A percentile compares a stretch with the other conserved stretches of the same genome.
These are phyloP conservation scores for Orthonevra nobilis DNA, from an alignment of 2,888 invertebrate genomes.

Conservation along the genomic window DNA sequence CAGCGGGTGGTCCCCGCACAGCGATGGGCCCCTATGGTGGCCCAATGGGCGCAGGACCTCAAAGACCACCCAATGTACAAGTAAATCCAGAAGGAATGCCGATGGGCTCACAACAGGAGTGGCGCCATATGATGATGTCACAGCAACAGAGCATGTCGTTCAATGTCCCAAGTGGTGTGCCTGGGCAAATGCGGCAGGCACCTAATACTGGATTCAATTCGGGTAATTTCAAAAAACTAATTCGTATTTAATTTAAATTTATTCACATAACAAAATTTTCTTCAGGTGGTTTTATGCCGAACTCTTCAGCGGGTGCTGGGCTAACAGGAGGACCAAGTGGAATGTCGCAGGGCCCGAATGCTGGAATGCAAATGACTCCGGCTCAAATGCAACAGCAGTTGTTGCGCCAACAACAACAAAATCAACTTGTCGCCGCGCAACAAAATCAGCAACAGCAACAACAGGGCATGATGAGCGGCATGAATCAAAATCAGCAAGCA, in stretches of 20 bases:
- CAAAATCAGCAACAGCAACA: conserved; percentile 76
- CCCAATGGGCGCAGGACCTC: conserved; percentile 81
- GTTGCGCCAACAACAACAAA: conserved; percentile 80
- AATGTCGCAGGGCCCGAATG: conserved; percentile 73
- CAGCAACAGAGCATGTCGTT: conserved; percentile 80
- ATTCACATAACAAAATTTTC: background rate
- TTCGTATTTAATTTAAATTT: background rate
- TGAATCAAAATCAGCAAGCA: conserved; percentile 65
- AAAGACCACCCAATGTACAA: conserved; percentile 83
- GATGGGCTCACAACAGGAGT: conserved; percentile 79
- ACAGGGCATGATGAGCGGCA: conserved; percentile 58
- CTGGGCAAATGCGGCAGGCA: conserved; percentile 78
- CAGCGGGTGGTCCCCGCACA: conserved; percentile 76
- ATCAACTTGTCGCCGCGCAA: conserved; percentile 76
- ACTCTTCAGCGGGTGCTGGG: conserved; percentile 70
- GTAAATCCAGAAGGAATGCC: conserved; percentile 83
- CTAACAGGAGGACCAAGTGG: conserved; percentile 71
- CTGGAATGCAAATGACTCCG: conserved; percentile 78
- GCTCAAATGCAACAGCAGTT: conserved; percentile 82
- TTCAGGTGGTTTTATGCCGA: conserved; percentile 78
- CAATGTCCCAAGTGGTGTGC: conserved; percentile 67
- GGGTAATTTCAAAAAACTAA: conserved; percentile 70
- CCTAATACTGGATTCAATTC: conserved; percentile 77
- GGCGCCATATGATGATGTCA: conserved; percentile 81
- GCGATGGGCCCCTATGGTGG: conserved; percentile 76